Percentiles rank a stretch among this genome's conserved stretches.
These are phyloP conservation scores for Nemapogon koenigi DNA, from an alignment of 2,888 invertebrate species.

Conservation along the genomic window DNA sequence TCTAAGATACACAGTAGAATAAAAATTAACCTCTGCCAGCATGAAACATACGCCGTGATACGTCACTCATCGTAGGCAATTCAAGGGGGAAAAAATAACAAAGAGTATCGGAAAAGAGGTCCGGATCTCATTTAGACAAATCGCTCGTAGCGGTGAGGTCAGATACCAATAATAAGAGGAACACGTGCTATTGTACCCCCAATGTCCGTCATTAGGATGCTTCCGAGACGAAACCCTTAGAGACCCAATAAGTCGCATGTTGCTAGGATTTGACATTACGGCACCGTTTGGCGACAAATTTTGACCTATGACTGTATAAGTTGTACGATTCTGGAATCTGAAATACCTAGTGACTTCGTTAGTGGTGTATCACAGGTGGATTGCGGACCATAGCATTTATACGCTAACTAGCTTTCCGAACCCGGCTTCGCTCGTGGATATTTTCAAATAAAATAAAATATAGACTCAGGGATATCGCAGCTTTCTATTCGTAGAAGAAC, in stretches of 20 bases:
- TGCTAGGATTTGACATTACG: constrained; percentile 5
- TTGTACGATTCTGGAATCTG: constrained; percentile 2
- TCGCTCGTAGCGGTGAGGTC: constrained; percentile 62
- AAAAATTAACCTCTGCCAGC: too few relatives aligned
- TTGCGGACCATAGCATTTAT: too few relatives aligned
- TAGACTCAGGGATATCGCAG: too few relatives aligned
- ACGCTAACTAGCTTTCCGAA: too few relatives aligned
- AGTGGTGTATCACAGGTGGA: too few relatives aligned
- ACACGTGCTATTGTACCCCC: constrained; percentile 57
- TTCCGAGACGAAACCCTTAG: constrained; percentile 29
- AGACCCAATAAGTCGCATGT: constrained; percentile 1
- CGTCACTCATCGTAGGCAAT: constrained; percentile 15
- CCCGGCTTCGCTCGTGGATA: too few relatives aligned
- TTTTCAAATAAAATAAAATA: too few relatives aligned
- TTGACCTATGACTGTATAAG: constrained; percentile 7
- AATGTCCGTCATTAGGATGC: constrained; percentile 53
- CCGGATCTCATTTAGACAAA: constrained; percentile 65
- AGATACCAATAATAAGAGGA: constrained; percentile 61
- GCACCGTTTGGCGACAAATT: constrained; percentile 4
- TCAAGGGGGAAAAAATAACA: constrained; percentile 37
- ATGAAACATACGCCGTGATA: constrained; percentile 1
- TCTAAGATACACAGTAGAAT: too few relatives aligned
- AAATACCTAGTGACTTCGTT: too few relatives aligned
- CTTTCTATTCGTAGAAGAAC: too few relatives aligned
- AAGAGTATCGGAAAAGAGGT: constrained; percentile 35